Conservation (phyloP, 2,888 invertebrate species). For the Hemistola chrysoprasaria region DNA sequence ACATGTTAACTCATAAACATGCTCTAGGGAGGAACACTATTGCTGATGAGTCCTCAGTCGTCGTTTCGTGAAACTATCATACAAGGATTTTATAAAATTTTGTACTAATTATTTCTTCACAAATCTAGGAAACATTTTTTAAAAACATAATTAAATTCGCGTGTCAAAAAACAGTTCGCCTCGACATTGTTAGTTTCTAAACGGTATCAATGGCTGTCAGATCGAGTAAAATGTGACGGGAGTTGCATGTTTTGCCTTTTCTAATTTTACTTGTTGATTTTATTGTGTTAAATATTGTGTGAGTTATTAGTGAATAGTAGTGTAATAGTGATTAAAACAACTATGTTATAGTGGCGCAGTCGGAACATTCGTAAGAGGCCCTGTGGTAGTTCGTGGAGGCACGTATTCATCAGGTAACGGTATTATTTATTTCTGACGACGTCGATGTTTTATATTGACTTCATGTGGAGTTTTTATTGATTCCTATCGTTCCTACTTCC, state of each 20-base stretch:
- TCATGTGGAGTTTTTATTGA: conserved; percentile 41
- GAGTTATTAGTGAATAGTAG: conserved; percentile 52
- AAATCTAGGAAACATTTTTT: too few relatives aligned
- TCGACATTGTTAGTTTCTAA: conserved; percentile 27
- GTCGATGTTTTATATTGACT: conserved; percentile 54
- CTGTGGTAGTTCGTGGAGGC: conserved; percentile 44
- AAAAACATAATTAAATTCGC: too few relatives aligned
- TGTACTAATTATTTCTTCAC: too few relatives aligned
- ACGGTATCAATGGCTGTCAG: conserved; percentile 39
- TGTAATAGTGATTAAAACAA: conserved; percentile 41
- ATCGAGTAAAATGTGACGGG: conserved; percentile 64
- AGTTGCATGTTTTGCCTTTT: conserved; percentile 66
- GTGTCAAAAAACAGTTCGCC: not conserved
- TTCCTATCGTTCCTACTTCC: conserved; percentile 17
- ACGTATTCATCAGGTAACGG: conserved; percentile 74
- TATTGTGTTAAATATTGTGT: conserved; percentile 56
- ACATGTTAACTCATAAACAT: too few relatives aligned
- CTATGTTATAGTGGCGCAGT: conserved; percentile 56
- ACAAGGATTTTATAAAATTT: too few relatives aligned
- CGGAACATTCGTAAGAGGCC: conserved; percentile 38
- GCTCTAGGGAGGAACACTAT: too few relatives aligned
- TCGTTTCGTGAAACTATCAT: too few relatives aligned
- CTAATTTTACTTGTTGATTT: conserved; percentile 77
- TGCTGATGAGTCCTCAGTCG: too few relatives aligned
- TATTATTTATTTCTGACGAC: conserved; percentile 74